Conservation (phyloP, 2,797 vertebrate species). For the Molossus molossus region DNA sequence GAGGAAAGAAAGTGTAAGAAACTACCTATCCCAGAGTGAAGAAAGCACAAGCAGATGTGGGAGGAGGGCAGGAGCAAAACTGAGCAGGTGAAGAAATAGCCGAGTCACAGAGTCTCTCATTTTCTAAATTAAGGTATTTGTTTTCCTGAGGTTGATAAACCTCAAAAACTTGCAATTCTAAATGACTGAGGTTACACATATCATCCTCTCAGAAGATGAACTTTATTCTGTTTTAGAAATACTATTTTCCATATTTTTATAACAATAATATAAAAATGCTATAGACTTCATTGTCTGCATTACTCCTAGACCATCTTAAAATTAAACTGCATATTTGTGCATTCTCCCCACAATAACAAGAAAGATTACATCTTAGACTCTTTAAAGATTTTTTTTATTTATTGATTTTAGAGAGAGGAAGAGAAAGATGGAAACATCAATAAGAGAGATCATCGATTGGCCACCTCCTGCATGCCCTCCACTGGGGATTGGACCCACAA, state of each 20-base stretch:
- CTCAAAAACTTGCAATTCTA: constrained; percentile 17
- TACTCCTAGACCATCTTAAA: neutral
- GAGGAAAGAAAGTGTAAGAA: neutral
- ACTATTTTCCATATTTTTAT: neutral
- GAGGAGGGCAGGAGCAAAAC: neutral
- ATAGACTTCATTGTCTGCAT: neutral
- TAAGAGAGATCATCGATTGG: no score
- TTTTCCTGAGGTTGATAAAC: neutral
- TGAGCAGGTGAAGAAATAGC: neutral
- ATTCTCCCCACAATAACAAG: neutral
- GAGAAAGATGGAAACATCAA: no score
- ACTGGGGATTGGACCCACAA: no score
- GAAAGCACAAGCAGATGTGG: neutral
- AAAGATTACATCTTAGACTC: neutral
- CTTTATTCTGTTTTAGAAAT: constrained; percentile 32
- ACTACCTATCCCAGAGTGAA: neutral
- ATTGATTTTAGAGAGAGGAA: no score
- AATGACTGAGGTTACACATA: neutral
- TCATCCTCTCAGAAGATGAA: neutral
- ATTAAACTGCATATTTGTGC: neutral
- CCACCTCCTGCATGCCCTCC: no score
- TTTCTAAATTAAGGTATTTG: constrained; percentile 2
- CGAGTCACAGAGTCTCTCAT: neutral
- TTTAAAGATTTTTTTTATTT: neutral
- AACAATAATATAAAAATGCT: neutral